These are phyloP conservation scores for Upupa epops DNA, from an alignment of 2,113 vertebrate species.

Conservation along the genomic window DNA sequence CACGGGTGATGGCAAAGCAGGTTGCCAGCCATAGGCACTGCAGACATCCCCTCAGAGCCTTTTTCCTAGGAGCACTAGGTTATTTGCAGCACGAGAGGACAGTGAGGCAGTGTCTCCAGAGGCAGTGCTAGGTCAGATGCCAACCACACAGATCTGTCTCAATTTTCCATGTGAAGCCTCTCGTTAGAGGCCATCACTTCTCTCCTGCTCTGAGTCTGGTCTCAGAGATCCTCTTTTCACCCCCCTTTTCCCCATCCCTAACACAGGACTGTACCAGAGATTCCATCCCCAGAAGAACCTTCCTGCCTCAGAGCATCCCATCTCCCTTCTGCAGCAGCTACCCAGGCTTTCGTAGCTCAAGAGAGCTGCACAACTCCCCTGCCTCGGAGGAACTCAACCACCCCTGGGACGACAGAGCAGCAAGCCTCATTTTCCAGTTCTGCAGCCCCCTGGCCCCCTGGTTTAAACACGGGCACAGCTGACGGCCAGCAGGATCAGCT, in stretches of 20 bases:
- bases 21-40: neutral
- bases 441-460: neutral
- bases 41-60: neutral
- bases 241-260: neutral
- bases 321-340: accelerated
- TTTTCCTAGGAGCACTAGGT: neutral
- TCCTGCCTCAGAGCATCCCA: neutral
- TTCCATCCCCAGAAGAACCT: neutral
- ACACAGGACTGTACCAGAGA: neutral
- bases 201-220: neutral
- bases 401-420: accelerated
- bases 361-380: too few relatives aligned
- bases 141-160: neutral
- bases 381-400: neutral
- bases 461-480: neutral
- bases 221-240: neutral
- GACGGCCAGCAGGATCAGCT: neutral
- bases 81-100: neutral
- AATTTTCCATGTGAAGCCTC: neutral
- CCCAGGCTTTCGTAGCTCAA: neutral
- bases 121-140: neutral
- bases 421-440: neutral
- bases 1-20: too few relatives aligned
- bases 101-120: neutral
- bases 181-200: neutral